Conservation (phyloP, 1,140 invertebrate genomes). For the Trichonephila clavipes region DNA sequence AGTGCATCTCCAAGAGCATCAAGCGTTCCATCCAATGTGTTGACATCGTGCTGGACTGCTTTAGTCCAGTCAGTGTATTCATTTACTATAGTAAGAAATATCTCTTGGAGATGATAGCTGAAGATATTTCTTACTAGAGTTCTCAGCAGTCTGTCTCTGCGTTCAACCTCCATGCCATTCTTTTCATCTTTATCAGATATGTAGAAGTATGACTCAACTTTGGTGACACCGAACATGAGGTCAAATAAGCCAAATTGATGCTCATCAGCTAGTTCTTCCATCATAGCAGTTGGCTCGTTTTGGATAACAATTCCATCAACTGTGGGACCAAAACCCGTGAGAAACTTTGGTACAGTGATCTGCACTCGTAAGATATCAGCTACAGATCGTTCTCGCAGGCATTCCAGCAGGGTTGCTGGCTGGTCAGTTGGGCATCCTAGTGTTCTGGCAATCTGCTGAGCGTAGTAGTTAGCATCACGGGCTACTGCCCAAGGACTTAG, state of each 20-base stretch:
- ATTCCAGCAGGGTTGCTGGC: constrained; percentile 78
- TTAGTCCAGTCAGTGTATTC: constrained; percentile 98
- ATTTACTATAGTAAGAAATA: constrained; percentile 97
- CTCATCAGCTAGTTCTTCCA: constrained; percentile 78
- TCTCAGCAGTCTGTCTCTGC: constrained; percentile 93
- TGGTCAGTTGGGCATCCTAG: constrained; percentile 86
- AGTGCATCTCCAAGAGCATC: constrained; percentile 77
- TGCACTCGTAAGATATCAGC: constrained; percentile 82
- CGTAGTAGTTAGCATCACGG: constrained; percentile 75
- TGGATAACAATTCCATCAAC: constrained; percentile 86
- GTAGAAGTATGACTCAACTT: constrained; percentile 79
- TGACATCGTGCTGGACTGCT: constrained; percentile 94
- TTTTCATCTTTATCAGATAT: constrained; percentile 95
- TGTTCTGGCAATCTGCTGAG: constrained; percentile 88
- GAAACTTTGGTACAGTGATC: constrained; percentile 89
- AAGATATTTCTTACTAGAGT: constrained; percentile 90
- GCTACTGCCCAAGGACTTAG: constrained; percentile 79
- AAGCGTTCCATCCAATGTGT: constrained; percentile 88
- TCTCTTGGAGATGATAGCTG: constrained; percentile 94
- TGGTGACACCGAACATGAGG: constrained; percentile 94
- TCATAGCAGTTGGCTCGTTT: constrained; percentile 80
- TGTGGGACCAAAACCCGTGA: constrained; percentile 94
- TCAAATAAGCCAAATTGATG: constrained; percentile 92
- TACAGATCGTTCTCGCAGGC: constrained; percentile 85
- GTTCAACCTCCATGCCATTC: constrained; percentile 94